Percentiles rank a stretch among this genome's conserved stretches.
These are phyloP conservation scores for Perca fluviatilis DNA, from an alignment of 2,113 vertebrate genomes.

Conservation along the genomic window DNA sequence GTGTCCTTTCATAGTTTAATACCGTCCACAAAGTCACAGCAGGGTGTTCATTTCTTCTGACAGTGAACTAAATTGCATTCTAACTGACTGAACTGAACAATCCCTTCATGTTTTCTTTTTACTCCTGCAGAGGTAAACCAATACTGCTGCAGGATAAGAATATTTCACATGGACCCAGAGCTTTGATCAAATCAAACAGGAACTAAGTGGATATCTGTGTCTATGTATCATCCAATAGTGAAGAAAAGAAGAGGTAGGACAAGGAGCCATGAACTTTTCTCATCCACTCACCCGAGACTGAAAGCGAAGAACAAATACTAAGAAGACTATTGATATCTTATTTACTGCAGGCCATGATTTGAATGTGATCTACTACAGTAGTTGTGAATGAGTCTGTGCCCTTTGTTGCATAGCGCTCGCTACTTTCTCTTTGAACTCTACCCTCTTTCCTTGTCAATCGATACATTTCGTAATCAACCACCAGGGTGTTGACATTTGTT, in stretches of 20 bases:
- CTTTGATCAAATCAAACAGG: slow-evolving; percentile 57
- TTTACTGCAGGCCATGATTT: background rate
- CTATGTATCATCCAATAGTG: slow-evolving; percentile 15
- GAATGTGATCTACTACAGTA: background rate
- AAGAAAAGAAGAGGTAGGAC: background rate
- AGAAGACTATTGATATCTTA: background rate
- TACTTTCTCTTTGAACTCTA: background rate
- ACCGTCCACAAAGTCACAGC: slow-evolving; percentile 29
- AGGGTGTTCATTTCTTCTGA: slow-evolving; percentile 40
- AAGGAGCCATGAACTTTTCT: background rate
- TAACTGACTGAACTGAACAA: slow-evolving; percentile 19
- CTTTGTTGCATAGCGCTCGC: background rate
- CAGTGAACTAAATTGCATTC: slow-evolving; percentile 28
- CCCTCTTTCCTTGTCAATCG: background rate
- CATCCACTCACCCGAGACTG: background rate
- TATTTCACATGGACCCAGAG: slow-evolving; percentile 21
- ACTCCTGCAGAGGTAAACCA: slow-evolving; percentile 53
- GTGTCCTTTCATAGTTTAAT: slow-evolving; percentile 41
- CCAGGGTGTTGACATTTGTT: background rate
- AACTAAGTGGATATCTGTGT: slow-evolving; percentile 23
- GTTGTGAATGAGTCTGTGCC: slow-evolving; percentile 1
- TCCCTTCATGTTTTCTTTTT: slow-evolving; percentile 65
- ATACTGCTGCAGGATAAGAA: slow-evolving; percentile 33
- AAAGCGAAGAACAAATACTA: slow-evolving; percentile 2
- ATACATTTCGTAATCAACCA: background rate